Evolutionary conservation across 2,113 vertebrate species (phyloP).

Genomic region (Phodopus roborovskii): DNA sequence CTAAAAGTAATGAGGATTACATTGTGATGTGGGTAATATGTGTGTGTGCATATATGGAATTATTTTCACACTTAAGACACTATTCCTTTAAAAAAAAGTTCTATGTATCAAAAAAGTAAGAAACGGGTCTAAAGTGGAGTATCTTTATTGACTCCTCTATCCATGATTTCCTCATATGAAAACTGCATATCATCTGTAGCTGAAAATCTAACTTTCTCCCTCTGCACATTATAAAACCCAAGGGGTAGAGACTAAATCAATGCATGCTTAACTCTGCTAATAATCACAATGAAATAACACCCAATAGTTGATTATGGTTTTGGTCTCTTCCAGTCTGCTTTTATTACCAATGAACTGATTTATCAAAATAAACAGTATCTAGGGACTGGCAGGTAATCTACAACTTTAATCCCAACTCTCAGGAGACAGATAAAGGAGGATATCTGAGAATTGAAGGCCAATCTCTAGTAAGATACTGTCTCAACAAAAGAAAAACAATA

Average conservation of each 20-base stretch:
- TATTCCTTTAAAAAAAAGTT: neutral
- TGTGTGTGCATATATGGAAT: neutral
- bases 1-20: neutral
- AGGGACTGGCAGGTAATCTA: neutral
- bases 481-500: neutral
- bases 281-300: neutral
- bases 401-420: neutral
- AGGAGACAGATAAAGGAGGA: neutral
- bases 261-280: neutral
- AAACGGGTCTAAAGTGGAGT: neutral
- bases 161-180: neutral
- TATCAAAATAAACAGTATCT: neutral
- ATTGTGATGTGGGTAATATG: neutral
- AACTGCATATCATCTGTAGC: neutral
- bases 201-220: neutral
- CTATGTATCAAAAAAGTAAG: neutral
- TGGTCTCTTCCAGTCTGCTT: neutral
- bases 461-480: neutral
- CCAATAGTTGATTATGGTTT: neutral
- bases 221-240: neutral
- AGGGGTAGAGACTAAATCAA: neutral
- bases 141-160: neutral
- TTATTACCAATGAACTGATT: neutral
- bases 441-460: neutral
- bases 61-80: neutral